Evolutionary conservation across 2,888 invertebrate species (phyloP), one percentile per base, ranked within the genome.

Genomic region (Drosophila fungiperda): DNA sequence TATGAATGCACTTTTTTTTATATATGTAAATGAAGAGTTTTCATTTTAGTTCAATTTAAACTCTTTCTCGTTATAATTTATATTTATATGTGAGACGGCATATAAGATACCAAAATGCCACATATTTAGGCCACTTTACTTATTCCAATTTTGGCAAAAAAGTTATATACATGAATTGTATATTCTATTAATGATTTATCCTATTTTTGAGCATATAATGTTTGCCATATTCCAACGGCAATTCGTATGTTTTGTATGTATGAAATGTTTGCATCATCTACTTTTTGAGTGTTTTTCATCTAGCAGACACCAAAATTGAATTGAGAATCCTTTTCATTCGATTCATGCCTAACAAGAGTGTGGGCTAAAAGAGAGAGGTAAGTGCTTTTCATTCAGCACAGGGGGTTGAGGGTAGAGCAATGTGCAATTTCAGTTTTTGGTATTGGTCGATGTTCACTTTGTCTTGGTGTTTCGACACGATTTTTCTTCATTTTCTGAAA

Each of bases 401-500:
- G 73, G 4, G 26, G 26, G 26, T 23, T 23, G 23, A 23, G 57
- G 26, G n/a, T 26, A 33, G 54, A 59, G 73, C 58, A 81, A 83
- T 88, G 87, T 78, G 82, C 79, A 87, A 84, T 84, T 87, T 79
- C 87, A 83, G 84, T 80, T 83, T 83, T 78, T 54, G 67, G 81
- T 55, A 55, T 67, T 82, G 79, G 65, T 23, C 66, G 52, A 65
- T 64, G 71, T 66, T 74, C 85, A 84, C 83, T 83, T 90, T 88
- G 90, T 87, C 81, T 89, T 86, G 79, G 75, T 80, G 82, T 87
- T 90, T 91, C 88, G 77, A 86, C 78, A 89, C 89, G 83, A 89
- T 86, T 86, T 86, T 86, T 89, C 89, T 89, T 87, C 86, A 83
- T 89, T 87, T 87, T 89, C 65, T 52, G 81, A 87, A 89, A 87